Evolutionary conservation across 2,888 invertebrate species (phyloP).

Genomic region (Adela reaumurella): DNA sequence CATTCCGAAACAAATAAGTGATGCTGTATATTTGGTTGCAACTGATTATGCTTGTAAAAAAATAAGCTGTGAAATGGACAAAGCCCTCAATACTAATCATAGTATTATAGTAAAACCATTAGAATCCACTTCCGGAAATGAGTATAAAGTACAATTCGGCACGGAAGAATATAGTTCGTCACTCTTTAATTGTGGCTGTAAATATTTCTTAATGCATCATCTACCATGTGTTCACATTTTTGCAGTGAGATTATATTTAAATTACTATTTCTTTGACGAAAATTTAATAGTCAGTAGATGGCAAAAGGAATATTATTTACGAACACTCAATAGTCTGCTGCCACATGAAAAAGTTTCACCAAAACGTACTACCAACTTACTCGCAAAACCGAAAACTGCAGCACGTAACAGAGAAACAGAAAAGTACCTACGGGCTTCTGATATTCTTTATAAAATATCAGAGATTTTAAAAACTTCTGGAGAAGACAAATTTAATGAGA

Average conservation of each 20-base stretch:
- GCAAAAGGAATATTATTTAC: not conserved
- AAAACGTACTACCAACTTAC: not conserved
- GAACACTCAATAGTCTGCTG: not conserved
- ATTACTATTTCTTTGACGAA: not conserved
- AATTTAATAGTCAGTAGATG: not conserved
- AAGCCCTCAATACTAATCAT: not conserved
- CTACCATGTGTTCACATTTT: not conserved
- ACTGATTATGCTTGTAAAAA: not conserved
- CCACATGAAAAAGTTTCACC: not conserved
- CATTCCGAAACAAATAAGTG: not conserved
- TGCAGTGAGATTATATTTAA: not conserved
- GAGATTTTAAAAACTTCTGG: slow-evolving; percentile 3
- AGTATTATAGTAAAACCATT: not conserved
- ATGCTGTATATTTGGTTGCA: not conserved
- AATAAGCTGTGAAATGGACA: not conserved
- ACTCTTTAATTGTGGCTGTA: too few relatives aligned
- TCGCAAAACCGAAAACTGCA: not conserved
- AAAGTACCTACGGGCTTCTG: not conserved
- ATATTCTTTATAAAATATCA: not conserved
- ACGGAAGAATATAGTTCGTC: too few relatives aligned
- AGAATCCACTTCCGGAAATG: too few relatives aligned
- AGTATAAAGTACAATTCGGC: too few relatives aligned
- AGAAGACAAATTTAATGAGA: slow-evolving; percentile 1
- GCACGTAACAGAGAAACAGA: slow-evolving; percentile 1
- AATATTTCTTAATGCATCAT: too few relatives aligned